A percentile compares a stretch with the other conserved stretches of the same genome.
These are phyloP conservation scores for Hyperopisus bebe DNA, from an alignment of 2,113 vertebrate genomes.

Conservation along the genomic window DNA sequence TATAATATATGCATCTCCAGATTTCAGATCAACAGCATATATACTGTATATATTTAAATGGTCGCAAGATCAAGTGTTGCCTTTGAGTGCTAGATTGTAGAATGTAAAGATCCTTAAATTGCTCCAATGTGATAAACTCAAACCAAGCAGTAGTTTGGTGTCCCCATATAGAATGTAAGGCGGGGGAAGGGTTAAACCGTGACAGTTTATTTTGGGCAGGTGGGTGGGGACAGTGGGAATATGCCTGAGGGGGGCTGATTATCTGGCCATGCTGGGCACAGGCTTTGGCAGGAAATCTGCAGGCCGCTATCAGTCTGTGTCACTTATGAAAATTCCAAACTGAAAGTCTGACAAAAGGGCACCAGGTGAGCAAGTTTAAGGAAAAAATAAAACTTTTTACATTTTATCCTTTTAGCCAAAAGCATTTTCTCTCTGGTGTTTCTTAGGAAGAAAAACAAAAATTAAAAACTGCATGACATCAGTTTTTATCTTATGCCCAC, in stretches of 20 bases:
- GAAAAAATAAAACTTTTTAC: background rate
- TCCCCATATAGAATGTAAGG: background rate
- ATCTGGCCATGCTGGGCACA: slow-evolving; percentile 54
- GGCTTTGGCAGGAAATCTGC: slow-evolving; percentile 46
- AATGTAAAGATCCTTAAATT: background rate
- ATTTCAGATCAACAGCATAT: background rate
- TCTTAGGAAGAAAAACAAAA: background rate
- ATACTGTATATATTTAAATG: background rate
- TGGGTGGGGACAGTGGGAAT: slow-evolving; percentile 66
- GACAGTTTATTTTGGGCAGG: slow-evolving; percentile 66
- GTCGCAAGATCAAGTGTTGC: background rate
- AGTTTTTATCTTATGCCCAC: background rate
- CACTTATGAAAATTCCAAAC: slow-evolving; percentile 49
- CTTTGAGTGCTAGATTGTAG: background rate
- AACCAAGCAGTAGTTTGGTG: background rate
- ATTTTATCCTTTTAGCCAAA: background rate
- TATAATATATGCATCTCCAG: slow-evolving; percentile 11
- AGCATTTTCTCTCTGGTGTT: background rate
- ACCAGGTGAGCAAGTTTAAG: background rate
- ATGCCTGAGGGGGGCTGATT: slow-evolving; percentile 65
- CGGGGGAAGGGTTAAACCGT: slow-evolving; percentile 51
- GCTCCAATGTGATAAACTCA: background rate
- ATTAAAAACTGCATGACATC: background rate
- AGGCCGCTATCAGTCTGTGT: slow-evolving; percentile 46
- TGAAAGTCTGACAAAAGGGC: slow-evolving; percentile 24